A percentile compares a stretch with the other conserved stretches of the same genome.
phyloP scores from a whole-genome alignment of 2,888 invertebrate genomes.

The Colostygia pectinataria region DNA sequence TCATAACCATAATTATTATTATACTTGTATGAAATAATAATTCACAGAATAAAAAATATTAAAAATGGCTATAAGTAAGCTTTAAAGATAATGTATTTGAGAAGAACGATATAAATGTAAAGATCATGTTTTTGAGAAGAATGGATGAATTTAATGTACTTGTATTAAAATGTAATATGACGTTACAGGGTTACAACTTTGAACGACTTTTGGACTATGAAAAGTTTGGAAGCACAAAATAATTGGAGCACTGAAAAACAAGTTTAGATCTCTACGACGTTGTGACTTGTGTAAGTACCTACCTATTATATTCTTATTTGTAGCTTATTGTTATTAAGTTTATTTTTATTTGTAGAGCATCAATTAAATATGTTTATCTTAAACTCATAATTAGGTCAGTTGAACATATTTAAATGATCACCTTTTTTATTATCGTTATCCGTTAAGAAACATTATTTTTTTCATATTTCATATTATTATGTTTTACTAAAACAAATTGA shows the following conservation, averaged over 20 bases:
- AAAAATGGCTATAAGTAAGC: constrained; percentile 44
- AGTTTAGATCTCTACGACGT: neutral
- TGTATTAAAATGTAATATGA: constrained; percentile 50
- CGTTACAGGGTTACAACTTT: constrained; percentile 28
- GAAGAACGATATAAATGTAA: constrained; percentile 43
- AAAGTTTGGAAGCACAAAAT: neutral
- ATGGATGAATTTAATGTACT: constrained; percentile 49
- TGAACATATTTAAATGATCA: no score
- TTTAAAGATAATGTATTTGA: constrained; percentile 46
- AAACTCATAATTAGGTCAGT: no score
- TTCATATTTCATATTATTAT: no score
- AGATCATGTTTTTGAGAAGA: constrained; percentile 43
- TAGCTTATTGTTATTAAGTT: no score
- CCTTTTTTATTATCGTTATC: no score
- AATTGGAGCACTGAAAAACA: neutral
- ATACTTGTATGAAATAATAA: neutral
- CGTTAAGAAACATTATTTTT: no score
- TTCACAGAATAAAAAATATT: neutral
- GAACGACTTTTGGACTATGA: constrained; percentile 4
- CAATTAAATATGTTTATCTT: no score
- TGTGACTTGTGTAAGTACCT: no score
- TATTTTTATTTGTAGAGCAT: no score
- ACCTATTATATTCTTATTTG: no score
- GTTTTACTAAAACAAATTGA: no score
- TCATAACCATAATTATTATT: neutral